Conservation (phyloP, 2,797 vertebrate genomes). For the Calcarius lapponicus region DNA sequence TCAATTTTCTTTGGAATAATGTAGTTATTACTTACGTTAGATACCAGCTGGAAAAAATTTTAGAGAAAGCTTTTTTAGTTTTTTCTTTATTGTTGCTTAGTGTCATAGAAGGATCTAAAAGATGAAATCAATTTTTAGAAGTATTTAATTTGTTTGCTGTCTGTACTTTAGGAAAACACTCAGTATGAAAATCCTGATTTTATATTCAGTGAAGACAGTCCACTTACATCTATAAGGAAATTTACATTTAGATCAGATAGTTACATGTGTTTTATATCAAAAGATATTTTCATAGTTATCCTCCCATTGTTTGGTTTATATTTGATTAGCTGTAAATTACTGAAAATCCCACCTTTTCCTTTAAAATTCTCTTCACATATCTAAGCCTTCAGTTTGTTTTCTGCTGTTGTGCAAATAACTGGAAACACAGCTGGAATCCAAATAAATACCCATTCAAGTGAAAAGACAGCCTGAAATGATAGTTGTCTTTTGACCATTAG, state of each 20-base stretch:
- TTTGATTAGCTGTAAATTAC: not conserved
- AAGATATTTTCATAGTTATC: not conserved
- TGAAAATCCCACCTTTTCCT: not conserved
- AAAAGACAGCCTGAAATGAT: not conserved
- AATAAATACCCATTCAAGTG: not conserved
- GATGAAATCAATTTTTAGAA: not conserved
- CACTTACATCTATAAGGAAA: not conserved
- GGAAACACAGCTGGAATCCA: not conserved
- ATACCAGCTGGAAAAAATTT: not conserved
- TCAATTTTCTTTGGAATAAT: not conserved
- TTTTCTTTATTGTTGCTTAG: not conserved
- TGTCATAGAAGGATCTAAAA: not conserved
- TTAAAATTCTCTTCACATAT: not conserved
- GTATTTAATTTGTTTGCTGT: not conserved
- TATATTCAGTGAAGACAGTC: not conserved
- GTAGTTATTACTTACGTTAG: not conserved
- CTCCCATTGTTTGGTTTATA: not conserved
- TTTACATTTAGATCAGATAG: not conserved
- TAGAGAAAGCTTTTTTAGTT: not conserved
- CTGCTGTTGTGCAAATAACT: not conserved
- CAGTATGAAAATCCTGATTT: not conserved
- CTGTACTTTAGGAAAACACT: not conserved
- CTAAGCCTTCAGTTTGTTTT: not conserved
- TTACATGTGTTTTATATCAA: not conserved
- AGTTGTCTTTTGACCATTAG: not conserved